phyloP scores from a whole-genome alignment of 2,797 vertebrate species.

The Selene dorsalis region DNA sequence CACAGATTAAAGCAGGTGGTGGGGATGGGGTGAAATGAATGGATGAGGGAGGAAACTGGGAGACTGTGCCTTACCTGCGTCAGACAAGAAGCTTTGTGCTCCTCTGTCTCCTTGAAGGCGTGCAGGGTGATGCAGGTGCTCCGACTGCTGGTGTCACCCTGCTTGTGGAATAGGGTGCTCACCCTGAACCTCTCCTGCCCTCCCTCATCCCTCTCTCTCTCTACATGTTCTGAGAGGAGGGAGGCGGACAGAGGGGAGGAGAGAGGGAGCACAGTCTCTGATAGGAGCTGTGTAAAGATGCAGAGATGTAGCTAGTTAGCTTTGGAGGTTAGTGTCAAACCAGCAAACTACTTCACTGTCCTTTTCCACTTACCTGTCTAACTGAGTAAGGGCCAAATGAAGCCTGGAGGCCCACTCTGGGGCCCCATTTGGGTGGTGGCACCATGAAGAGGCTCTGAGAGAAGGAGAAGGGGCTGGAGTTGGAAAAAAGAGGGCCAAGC shows the following conservation, averaged over 20 bases:
- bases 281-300: conserved; percentile 69
- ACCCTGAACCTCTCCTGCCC: conserved; percentile 66
- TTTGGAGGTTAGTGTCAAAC: background rate
- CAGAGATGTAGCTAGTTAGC: background rate
- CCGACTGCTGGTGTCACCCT: conserved; percentile 41
- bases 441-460: conserved; percentile 80
- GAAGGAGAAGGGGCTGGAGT: conserved; percentile 82
- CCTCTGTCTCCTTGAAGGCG: conserved; percentile 82
- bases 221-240: conserved; percentile 77
- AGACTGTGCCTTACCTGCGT: conserved; percentile 70
- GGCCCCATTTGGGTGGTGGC: conserved; percentile 45
- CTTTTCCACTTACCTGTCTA: conserved; percentile 71
- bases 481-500: conserved; percentile 80
- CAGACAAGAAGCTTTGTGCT: conserved; percentile 79
- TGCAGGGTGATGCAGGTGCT: conserved; percentile 78
- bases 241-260: conserved; percentile 70
- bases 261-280: conserved; percentile 65
- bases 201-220: conserved; percentile 57
- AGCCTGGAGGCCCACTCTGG: conserved; percentile 72
- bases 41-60: background rate
- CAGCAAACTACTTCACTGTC: background rate
- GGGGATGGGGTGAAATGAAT: background rate
- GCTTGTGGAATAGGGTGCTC: conserved; percentile 77
- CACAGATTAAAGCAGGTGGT: background rate
- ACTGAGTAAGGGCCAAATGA: conserved; percentile 81